phyloP scores from a whole-genome alignment of 2,888 invertebrate species.

The Maniola hyperantus region DNA sequence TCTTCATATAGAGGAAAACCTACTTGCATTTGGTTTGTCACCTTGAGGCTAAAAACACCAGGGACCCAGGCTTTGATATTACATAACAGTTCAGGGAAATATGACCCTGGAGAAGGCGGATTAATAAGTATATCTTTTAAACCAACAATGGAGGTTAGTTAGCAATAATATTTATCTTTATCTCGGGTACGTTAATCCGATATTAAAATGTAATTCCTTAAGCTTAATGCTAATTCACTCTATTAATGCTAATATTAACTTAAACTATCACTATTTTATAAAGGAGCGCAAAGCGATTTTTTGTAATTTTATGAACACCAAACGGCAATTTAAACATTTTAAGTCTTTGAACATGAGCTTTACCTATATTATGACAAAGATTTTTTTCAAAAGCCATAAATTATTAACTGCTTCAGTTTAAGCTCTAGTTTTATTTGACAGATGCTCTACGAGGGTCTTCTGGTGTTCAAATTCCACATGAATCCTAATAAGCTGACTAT shows the following conservation, averaged over 20 bases:
- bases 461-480: conserved; percentile 76
- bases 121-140: conserved; percentile 82
- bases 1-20: conserved; percentile 80
- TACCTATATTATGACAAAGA: not conserved
- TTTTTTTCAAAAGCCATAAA: not conserved
- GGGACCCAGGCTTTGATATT: conserved; percentile 63
- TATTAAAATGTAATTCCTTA: too few relatives aligned
- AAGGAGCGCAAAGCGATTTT: too few relatives aligned
- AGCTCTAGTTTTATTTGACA: conserved; percentile 44
- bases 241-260: too few relatives aligned
- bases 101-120: conserved; percentile 74
- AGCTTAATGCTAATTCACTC: too few relatives aligned
- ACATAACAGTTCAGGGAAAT: conserved; percentile 69
- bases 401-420: not conserved
- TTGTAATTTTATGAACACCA: too few relatives aligned
- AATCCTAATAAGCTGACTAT: conserved; percentile 75
- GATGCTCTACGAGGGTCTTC: conserved; percentile 68
- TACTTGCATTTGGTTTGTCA: conserved; percentile 80
- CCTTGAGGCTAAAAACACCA: conserved; percentile 58
- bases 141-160: conserved; percentile 72
- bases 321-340: too few relatives aligned
- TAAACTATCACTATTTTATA: too few relatives aligned
- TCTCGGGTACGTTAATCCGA: not conserved
- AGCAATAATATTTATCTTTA: not conserved
- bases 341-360: not conserved